Evolutionary conservation across 2,113 vertebrate genomes (phyloP).

Genomic region (Lepus europaeus): DNA sequence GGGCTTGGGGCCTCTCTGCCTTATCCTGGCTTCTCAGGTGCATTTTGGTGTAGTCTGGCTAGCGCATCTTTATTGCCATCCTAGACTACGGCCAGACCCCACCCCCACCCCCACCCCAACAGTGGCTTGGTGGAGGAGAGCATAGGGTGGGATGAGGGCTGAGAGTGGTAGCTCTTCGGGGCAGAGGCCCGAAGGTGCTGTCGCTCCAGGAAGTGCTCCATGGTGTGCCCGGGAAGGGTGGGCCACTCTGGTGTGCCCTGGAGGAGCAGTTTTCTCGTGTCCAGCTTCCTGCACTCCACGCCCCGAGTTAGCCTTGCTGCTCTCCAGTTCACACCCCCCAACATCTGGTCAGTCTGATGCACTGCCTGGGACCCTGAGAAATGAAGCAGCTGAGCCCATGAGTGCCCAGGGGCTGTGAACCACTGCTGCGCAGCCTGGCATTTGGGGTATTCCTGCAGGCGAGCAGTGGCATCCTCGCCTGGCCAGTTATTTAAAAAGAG

Average conservation of each 20-base stretch:
- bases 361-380: too few species aligned
- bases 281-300: too few species aligned
- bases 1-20: rapidly evolving
- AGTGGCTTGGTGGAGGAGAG: background rate
- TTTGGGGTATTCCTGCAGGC: rapidly evolving
- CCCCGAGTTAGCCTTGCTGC: background rate
- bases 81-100: background rate
- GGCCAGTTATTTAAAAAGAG: too few species aligned
- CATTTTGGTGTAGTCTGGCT: background rate
- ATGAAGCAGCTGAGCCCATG: background rate
- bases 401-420: background rate
- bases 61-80: background rate
- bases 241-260: background rate
- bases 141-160: rapidly evolving
- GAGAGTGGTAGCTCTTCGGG: background rate
- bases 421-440: background rate
- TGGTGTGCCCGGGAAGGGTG: too few species aligned
- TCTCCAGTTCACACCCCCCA: background rate
- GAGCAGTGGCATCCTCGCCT: background rate
- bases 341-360: background rate
- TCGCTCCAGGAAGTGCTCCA: background rate
- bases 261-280: background rate
- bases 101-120: too few species aligned
- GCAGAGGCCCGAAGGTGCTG: too few species aligned
- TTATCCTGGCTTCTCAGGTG: background rate